phyloP scores from a whole-genome alignment of 2,113 vertebrate species.

The Sylvilagus bachmani region DNA sequence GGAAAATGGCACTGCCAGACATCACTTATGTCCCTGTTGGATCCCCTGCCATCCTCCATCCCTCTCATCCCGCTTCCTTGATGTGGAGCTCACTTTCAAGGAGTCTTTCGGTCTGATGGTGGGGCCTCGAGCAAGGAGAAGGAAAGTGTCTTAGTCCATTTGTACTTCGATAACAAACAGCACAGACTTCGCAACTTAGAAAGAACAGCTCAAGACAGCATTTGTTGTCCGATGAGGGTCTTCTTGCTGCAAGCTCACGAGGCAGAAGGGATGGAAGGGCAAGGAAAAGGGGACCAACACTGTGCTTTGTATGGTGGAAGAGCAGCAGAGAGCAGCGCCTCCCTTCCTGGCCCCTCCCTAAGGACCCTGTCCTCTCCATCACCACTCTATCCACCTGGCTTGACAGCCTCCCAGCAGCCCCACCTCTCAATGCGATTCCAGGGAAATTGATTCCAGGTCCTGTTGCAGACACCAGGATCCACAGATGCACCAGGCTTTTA shows the following conservation, averaged over 20 bases:
- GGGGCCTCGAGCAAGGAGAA: neutral
- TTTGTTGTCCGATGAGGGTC: neutral
- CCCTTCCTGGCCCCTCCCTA: neutral
- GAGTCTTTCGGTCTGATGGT: neutral
- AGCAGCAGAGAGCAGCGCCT: neutral
- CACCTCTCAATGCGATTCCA: neutral
- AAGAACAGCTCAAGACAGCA: neutral
- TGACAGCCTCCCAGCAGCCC: neutral
- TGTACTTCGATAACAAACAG: neutral
- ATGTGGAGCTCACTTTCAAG: neutral
- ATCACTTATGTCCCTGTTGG: neutral
- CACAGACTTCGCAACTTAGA: neutral
- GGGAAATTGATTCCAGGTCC: no score
- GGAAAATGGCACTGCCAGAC: neutral
- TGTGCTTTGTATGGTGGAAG: neutral
- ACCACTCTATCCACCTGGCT: neutral
- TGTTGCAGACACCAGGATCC: no score
- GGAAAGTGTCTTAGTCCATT: neutral
- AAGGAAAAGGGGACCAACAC: neutral
- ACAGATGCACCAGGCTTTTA: no score
- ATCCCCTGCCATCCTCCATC: neutral
- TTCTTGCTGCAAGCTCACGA: neutral
- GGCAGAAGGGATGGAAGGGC: neutral
- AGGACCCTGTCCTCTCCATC: no score
- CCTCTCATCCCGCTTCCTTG: neutral